These are phyloP conservation scores for Leontocebus nigricollis DNA, from an alignment of 2,797 vertebrate genomes.

Conservation along the genomic window DNA sequence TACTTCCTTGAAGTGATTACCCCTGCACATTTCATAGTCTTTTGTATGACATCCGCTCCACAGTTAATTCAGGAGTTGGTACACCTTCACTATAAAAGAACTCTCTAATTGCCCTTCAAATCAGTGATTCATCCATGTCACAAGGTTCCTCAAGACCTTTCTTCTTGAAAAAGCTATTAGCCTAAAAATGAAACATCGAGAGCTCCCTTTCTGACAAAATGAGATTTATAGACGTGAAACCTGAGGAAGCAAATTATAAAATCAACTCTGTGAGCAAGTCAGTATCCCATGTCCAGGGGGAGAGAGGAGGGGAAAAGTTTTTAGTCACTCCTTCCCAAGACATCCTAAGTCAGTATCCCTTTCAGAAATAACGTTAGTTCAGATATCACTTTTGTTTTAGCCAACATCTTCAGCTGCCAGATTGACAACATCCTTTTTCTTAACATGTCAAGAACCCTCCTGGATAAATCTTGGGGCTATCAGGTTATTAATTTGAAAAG, in stretches of 20 bases:
- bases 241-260: slow-evolving; percentile 5
- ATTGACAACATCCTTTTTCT: slow-evolving; percentile 4
- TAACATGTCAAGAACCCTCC: not conserved
- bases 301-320: not conserved
- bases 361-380: slow-evolving; percentile 16
- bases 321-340: not conserved
- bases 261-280: not conserved
- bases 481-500: slow-evolving; percentile 11
- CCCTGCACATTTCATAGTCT: not conserved
- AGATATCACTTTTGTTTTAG: not conserved
- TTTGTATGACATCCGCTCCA: not conserved
- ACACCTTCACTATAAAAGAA: not conserved
- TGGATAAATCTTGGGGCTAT: not conserved
- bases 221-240: slow-evolving; percentile 4
- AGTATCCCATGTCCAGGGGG: not conserved
- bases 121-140: not conserved
- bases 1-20: not conserved
- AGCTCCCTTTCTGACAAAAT: slow-evolving; percentile 18
- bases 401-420: not conserved
- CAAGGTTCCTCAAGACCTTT: not conserved
- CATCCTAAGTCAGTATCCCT: not conserved
- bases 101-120: not conserved
- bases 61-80: not conserved
- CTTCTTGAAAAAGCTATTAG: slow-evolving; percentile 43
- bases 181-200: slow-evolving; percentile 34